phyloP scores from a whole-genome alignment of 2,113 vertebrate genomes.

The Bujurquina vittata region DNA sequence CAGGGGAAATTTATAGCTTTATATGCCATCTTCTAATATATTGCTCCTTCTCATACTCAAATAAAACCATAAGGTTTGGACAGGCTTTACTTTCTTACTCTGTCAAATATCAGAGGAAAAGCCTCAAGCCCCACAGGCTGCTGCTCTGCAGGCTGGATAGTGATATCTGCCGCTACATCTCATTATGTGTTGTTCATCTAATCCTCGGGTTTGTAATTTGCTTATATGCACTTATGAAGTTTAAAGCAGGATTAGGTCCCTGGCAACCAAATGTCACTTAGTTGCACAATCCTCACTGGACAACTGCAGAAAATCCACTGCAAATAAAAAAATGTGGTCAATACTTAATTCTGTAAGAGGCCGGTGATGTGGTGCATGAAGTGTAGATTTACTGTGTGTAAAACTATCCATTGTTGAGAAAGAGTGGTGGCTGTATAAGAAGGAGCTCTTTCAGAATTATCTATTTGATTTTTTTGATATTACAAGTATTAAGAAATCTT shows the following conservation, averaged over 20 bases:
- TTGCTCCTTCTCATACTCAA: neutral
- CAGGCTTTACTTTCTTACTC: conserved; percentile 19
- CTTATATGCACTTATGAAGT: conserved; percentile 71
- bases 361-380: neutral
- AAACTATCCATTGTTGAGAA: neutral
- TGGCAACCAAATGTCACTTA: conserved; percentile 75
- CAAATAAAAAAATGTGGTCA: conserved; percentile 40
- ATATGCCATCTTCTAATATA: neutral
- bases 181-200: conserved; percentile 66
- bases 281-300: conserved; percentile 42
- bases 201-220: conserved; percentile 74
- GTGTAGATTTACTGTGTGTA: neutral
- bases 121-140: neutral
- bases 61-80: conserved; percentile 10
- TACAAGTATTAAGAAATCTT: neutral
- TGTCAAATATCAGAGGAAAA: conserved; percentile 30
- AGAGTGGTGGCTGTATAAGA: no score
- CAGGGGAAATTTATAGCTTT: neutral
- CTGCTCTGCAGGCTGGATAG: conserved; percentile 31
- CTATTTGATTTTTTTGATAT: neutral
- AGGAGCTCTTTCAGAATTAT: no score
- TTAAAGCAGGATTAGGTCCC: conserved; percentile 72
- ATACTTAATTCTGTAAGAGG: conserved; percentile 29
- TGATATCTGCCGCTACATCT: conserved; percentile 62
- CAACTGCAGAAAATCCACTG: conserved; percentile 45